These are phyloP conservation scores for Cephus rjabovi DNA, from an alignment of 2,888 invertebrate species.

Conservation along the genomic window DNA sequence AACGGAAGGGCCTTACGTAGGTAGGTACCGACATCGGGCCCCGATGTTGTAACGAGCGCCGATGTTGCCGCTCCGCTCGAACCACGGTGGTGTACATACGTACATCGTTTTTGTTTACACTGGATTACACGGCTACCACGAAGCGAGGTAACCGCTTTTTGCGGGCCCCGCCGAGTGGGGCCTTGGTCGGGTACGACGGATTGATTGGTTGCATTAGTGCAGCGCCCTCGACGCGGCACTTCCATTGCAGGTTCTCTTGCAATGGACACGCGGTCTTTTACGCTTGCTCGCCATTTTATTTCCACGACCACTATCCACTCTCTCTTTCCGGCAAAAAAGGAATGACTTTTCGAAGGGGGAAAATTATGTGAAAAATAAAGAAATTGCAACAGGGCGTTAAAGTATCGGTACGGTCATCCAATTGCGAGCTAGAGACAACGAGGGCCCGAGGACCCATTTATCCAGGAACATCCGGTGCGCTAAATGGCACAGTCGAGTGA, in stretches of 20 bases:
- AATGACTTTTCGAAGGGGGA: background rate
- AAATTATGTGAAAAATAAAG: background rate
- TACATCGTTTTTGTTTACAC: constrained; percentile 51
- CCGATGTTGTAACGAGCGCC: background rate
- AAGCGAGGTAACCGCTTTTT: constrained; percentile 55
- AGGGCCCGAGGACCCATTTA: constrained; percentile 38
- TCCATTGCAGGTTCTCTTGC: background rate
- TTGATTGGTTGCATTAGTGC: constrained; percentile 8
- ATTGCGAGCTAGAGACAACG: constrained; percentile 24
- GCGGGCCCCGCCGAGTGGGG: constrained; percentile 26
- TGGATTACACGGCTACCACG: constrained; percentile 57
- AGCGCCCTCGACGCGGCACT: background rate
- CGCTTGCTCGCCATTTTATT: background rate
- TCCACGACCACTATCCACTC: background rate
- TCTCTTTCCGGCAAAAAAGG: background rate
- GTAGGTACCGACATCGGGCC: background rate
- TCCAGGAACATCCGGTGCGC: constrained; percentile 40
- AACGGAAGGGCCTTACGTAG: background rate
- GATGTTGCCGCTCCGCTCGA: background rate
- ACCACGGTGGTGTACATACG: constrained; percentile 30
- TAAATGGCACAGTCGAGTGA: constrained; percentile 24
- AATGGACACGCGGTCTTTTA: background rate
- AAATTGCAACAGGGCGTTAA: background rate
- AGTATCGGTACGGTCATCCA: background rate
- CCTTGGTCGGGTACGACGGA: constrained; percentile 14